A percentile compares a stretch with the other conserved stretches of the same genome.
Conservation (phyloP, 2,888 invertebrate genomes). For the Hirtodrosophila duncani region DNA sequence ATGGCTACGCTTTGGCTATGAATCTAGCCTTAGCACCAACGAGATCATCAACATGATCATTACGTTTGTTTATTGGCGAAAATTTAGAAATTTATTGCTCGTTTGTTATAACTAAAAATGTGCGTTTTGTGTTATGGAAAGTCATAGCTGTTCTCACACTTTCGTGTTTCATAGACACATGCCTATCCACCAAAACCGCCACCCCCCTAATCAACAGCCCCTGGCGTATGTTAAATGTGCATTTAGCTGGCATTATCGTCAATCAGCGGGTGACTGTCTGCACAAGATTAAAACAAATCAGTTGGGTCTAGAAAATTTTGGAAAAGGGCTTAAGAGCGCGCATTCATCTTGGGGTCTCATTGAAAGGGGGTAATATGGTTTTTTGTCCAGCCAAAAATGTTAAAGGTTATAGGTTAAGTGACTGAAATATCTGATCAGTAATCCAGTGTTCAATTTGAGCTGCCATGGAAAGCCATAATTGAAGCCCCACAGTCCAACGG, state of each 20-base stretch:
- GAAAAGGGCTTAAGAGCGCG: constrained; percentile 13
- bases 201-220: background rate
- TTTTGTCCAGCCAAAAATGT: constrained; percentile 24
- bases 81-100: constrained; percentile 69
- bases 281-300: constrained; percentile 50
- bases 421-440: constrained; percentile 3
- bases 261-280: constrained; percentile 53
- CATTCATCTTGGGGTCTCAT: constrained; percentile 11
- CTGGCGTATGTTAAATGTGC: constrained; percentile 46
- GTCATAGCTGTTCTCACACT: constrained; percentile 62
- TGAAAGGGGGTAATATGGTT: no score
- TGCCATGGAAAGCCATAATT: no score
- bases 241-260: constrained; percentile 57
- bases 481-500: no score
- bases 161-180: constrained; percentile 46
- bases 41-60: constrained; percentile 55
- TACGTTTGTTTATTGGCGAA: constrained; percentile 70
- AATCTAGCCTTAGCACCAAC: background rate
- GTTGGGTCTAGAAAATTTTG: constrained; percentile 5
- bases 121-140: constrained; percentile 31
- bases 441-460: constrained; percentile 1
- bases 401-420: constrained; percentile 14
- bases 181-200: constrained; percentile 41
- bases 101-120: constrained; percentile 54
- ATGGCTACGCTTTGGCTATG: background rate